These are phyloP conservation scores for Sebastes schlegelii DNA, from an alignment of 2,113 vertebrate species.

Conservation along the genomic window DNA sequence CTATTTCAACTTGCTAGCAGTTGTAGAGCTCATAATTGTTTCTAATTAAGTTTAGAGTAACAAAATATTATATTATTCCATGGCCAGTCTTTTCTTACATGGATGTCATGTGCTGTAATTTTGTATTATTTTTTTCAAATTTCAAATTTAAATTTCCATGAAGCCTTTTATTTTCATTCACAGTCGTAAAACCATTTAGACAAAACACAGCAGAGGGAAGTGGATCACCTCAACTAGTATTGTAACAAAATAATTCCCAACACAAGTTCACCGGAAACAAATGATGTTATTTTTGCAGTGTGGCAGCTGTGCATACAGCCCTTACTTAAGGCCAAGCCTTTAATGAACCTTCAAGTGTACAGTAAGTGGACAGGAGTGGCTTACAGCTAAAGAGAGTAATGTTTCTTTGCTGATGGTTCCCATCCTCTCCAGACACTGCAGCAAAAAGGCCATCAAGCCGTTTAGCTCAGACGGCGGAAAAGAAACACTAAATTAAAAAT, in stretches of 20 bases:
- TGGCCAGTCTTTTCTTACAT: too few species aligned
- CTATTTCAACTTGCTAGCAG: neutral
- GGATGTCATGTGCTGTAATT: neutral
- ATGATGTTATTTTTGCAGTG: conserved; percentile 46
- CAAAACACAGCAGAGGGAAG: neutral
- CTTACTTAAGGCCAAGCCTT: conserved; percentile 55
- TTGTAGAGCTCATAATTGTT: neutral
- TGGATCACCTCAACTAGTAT: neutral
- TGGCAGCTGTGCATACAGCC: conserved; percentile 67
- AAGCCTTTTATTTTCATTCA: neutral
- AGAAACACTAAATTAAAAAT: conserved; percentile 85
- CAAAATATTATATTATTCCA: neutral
- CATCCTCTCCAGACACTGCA: conserved; percentile 58
- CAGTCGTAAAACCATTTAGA: neutral
- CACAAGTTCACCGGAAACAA: conserved; percentile 27
- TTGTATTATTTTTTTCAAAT: neutral
- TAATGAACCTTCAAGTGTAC: conserved; percentile 74
- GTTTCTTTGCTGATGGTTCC: conserved; percentile 60
- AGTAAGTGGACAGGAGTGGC: conserved; percentile 73
- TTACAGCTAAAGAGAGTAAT: conserved; percentile 65
- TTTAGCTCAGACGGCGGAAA: conserved; percentile 74
- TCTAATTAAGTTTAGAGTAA: neutral
- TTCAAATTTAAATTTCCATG: neutral
- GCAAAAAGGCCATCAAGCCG: conserved; percentile 75
- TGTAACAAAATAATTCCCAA: conserved; percentile 8